These are phyloP conservation scores for Esperia sulphurella DNA, from an alignment of 2,888 invertebrate species.

Conservation along the genomic window DNA sequence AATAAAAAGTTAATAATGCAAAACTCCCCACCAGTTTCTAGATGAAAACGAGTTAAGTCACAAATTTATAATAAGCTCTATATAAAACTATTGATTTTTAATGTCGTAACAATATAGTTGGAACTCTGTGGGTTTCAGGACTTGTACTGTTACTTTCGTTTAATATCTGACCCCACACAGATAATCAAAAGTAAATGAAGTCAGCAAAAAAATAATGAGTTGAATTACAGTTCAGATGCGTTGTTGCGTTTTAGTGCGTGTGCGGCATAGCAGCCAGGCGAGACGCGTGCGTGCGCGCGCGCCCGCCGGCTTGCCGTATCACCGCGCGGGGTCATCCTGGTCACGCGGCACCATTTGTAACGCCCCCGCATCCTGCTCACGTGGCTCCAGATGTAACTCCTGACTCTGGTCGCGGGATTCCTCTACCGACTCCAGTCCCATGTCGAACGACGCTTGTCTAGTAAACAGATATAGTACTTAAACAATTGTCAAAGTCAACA, in stretches of 20 bases:
- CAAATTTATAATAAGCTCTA: no score
- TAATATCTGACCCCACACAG: no score
- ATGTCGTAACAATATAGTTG: no score
- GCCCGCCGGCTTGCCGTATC: conserved; percentile 20
- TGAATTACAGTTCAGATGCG: conserved; percentile 8
- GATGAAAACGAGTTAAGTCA: no score
- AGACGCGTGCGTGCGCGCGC: conserved; percentile 1
- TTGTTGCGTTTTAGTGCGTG: conserved; percentile 21
- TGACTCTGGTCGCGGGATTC: conserved; percentile 49
- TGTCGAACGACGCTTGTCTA: conserved; percentile 67
- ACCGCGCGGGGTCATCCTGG: conserved; percentile 21
- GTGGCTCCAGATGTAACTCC: neutral
- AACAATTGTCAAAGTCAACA: no score
- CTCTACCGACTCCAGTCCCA: conserved; percentile 59
- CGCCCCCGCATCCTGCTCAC: no score
- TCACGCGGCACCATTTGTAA: neutral
- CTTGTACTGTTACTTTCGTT: no score
- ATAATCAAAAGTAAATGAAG: no score
- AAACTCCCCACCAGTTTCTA: no score
- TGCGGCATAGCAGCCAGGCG: conserved; percentile 10
- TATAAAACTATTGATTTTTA: no score
- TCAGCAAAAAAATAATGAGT: neutral
- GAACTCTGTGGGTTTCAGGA: no score
- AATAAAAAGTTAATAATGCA: no score
- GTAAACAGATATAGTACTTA: conserved; percentile 7